phyloP scores from a whole-genome alignment of 2,113 vertebrate species.

The Psophia crepitans region DNA sequence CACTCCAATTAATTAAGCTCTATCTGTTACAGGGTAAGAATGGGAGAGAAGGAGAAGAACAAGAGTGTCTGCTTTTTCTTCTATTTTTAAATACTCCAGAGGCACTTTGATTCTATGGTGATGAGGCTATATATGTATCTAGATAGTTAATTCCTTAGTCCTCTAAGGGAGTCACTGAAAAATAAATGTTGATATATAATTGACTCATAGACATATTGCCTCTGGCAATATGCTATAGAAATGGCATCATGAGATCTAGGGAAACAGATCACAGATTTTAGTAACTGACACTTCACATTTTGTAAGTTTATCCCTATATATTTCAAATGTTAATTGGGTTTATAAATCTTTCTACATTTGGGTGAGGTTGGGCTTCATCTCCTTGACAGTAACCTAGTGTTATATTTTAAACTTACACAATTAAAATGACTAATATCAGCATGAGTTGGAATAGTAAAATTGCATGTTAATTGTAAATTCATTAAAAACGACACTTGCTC shows the following conservation, averaged over 20 bases:
- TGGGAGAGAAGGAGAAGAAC: background rate
- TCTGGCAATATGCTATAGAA: conserved; percentile 58
- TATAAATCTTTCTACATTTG: conserved; percentile 48
- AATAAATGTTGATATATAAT: conserved; percentile 64
- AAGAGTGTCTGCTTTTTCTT: background rate
- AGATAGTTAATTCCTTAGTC: conserved; percentile 34
- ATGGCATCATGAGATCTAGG: conserved; percentile 30
- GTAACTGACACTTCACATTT: conserved; percentile 56
- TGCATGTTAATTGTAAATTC: conserved; percentile 70
- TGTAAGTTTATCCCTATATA: conserved; percentile 44
- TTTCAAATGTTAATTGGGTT: conserved; percentile 68
- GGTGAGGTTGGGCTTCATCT: background rate
- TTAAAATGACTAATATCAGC: conserved; percentile 49
- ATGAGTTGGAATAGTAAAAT: conserved; percentile 45
- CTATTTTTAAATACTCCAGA: conserved; percentile 16
- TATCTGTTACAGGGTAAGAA: background rate
- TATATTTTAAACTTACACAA: conserved; percentile 31
- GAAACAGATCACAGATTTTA: conserved; percentile 59
- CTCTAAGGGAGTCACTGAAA: conserved; percentile 12
- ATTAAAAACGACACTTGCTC: conserved; percentile 60
- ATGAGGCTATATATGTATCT: background rate
- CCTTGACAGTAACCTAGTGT: conserved; percentile 11
- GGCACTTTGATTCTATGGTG: background rate
- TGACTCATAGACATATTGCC: conserved; percentile 59
- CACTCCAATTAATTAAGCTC: background rate